These are phyloP conservation scores for Rhadina sibilatrix DNA, from an alignment of 2,113 vertebrate species.

Conservation along the genomic window DNA sequence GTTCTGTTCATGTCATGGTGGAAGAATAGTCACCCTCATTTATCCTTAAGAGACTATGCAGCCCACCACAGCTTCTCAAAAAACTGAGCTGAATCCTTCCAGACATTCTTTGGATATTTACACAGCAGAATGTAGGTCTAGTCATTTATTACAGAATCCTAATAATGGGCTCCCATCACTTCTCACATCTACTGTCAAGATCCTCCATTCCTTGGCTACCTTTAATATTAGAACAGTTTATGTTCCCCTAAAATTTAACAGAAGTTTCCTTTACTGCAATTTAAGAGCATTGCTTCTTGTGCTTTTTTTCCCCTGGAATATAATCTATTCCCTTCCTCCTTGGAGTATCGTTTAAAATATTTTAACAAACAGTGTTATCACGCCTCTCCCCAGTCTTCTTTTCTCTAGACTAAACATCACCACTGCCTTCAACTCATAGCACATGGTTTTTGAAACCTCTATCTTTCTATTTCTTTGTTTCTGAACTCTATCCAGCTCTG, in stretches of 20 bases:
- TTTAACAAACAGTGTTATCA: constrained; percentile 25
- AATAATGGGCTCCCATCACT: background rate
- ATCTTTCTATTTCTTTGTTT: background rate
- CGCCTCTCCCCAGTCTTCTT: background rate
- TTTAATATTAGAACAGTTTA: background rate
- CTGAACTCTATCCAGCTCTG: background rate
- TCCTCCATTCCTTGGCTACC: background rate
- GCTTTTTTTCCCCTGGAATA: background rate
- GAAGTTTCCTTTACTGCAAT: background rate
- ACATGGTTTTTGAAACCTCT: background rate
- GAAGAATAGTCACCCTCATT: background rate
- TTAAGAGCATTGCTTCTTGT: background rate
- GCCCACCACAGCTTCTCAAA: background rate
- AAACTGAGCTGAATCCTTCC: background rate
- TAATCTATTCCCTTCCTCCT: background rate
- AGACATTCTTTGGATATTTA: background rate
- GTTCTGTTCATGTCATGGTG: background rate
- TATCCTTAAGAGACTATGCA: background rate
- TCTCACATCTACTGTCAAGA: background rate
- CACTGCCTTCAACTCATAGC: background rate
- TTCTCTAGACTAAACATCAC: constrained; percentile 52
- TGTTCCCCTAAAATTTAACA: background rate
- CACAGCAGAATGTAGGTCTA: background rate
- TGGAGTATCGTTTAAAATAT: background rate
- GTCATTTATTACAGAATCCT: background rate